A percentile compares a stretch with the other conserved stretches of the same genome.
These are phyloP conservation scores for Paragorgia papillata DNA, from an alignment of 92 coral and sea anemone species.

Conservation along the genomic window DNA sequence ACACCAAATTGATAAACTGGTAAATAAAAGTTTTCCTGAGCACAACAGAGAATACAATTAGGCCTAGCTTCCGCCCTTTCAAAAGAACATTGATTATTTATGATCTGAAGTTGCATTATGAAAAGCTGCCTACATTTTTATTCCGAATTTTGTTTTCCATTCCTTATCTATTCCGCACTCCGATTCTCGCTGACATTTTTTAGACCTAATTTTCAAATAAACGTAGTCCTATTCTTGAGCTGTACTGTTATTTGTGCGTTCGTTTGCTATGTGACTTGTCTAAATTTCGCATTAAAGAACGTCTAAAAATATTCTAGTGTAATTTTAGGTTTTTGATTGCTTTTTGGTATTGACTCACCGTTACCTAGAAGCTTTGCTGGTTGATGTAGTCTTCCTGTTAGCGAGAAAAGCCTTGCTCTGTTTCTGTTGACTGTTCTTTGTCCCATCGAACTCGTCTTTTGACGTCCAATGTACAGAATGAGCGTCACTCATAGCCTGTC, in stretches of 20 bases:
- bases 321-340: too few species aligned
- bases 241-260: too few species aligned
- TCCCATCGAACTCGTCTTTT: background rate
- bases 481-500: slow-evolving; percentile 4
- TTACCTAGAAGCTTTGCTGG: too few species aligned
- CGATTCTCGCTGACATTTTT: background rate
- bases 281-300: too few species aligned
- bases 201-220: background rate
- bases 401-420: background rate
- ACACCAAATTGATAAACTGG: too few species aligned
- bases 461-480: slow-evolving; percentile 9
- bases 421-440: slow-evolving; percentile 37
- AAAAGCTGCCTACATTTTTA: background rate
- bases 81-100: background rate
- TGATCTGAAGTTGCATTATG: background rate
- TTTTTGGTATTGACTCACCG: too few species aligned
- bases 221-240: background rate
- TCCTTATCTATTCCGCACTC: background rate
- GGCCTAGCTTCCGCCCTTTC: too few species aligned
- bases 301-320: too few species aligned
- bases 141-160: background rate
- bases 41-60: too few species aligned
- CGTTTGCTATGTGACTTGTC: too few species aligned
- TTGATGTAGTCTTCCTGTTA: background rate
- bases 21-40: too few species aligned